These are phyloP conservation scores for Clytia hemisphaerica DNA, from an alignment of 30 jellyfish, hydroid and myxozoan species.

Conservation along the genomic window DNA sequence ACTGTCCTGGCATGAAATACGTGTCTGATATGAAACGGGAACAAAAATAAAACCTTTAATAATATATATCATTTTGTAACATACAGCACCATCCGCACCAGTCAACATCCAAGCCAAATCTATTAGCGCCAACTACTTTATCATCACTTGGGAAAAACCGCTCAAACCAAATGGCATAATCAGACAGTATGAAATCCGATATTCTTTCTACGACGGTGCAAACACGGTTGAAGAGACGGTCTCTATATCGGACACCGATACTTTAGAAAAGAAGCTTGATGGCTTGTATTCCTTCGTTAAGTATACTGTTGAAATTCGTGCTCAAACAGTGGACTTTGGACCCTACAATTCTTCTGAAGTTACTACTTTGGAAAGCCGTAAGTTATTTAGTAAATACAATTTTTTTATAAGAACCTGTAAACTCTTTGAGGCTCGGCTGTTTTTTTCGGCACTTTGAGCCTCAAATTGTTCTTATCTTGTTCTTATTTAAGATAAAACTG, in stretches of 20 bases:
- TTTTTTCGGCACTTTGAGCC: too few species aligned
- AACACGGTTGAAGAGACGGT: constrained; percentile 1
- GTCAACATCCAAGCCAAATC: constrained; percentile 19
- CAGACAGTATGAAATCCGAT: constrained; percentile 29
- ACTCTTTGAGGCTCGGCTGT: too few species aligned
- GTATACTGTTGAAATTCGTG: neutral
- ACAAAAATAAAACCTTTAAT: too few species aligned
- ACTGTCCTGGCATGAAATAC: too few species aligned
- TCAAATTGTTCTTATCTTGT: too few species aligned
- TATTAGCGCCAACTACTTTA: constrained; percentile 12
- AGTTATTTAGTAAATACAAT: too few species aligned
- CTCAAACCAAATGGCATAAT: constrained; percentile 46
- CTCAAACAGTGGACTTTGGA: constrained; percentile 4
- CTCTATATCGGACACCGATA: neutral
- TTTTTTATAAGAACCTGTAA: too few species aligned
- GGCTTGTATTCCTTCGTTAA: constrained; percentile 18
- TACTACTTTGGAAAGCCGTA: too few species aligned
- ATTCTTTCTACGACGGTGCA: constrained; percentile 21
- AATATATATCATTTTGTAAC: too few species aligned
- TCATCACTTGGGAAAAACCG: constrained; percentile 56
- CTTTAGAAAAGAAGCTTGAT: constrained; percentile 19
- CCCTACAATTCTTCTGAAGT: too few species aligned
- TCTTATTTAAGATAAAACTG: too few species aligned
- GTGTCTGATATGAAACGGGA: too few species aligned
- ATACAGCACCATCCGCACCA: constrained; percentile 73